Evolutionary conservation across 1,140 invertebrate species (phyloP).

Genomic region (Lucilia sericata): DNA sequence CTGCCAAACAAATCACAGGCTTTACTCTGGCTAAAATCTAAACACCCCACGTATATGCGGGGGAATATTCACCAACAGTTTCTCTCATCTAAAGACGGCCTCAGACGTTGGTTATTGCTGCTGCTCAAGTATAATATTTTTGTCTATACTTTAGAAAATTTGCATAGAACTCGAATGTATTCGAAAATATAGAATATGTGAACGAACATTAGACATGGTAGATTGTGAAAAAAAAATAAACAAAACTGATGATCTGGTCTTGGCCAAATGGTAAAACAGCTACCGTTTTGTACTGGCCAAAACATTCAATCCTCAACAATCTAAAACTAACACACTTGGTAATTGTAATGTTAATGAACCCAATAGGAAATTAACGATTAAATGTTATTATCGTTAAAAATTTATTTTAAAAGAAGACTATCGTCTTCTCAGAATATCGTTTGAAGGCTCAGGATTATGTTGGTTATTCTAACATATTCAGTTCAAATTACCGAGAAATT

Average conservation of each 20-base stretch:
- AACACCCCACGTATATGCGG: slow-evolving; percentile 25
- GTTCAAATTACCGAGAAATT: no score
- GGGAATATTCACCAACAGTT: not conserved
- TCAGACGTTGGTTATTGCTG: no score
- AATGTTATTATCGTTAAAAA: no score
- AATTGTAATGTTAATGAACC: not conserved
- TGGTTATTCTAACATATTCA: no score
- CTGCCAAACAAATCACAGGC: slow-evolving; percentile 34
- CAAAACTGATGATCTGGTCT: slow-evolving; percentile 31
- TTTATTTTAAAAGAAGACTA: no score
- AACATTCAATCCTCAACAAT: slow-evolving; percentile 2
- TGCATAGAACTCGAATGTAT: slow-evolving; percentile 19
- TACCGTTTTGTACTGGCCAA: slow-evolving; percentile 19
- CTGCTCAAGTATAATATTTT: not conserved
- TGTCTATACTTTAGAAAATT: slow-evolving; percentile 20
- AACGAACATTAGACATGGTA: not conserved
- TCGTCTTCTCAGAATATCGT: no score
- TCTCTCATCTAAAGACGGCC: no score
- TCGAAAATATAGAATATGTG: slow-evolving; percentile 13
- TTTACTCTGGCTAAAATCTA: slow-evolving; percentile 25
- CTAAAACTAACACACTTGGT: slow-evolving; percentile 11
- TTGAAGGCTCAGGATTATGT: no score
- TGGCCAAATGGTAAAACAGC: slow-evolving; percentile 31
- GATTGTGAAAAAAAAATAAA: not conserved
- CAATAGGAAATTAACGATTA: not conserved